Evolutionary conservation across 1,140 invertebrate species (phyloP), one percentile per base, ranked within the genome.

Genomic region (Sitobion miscanthi): DNA sequence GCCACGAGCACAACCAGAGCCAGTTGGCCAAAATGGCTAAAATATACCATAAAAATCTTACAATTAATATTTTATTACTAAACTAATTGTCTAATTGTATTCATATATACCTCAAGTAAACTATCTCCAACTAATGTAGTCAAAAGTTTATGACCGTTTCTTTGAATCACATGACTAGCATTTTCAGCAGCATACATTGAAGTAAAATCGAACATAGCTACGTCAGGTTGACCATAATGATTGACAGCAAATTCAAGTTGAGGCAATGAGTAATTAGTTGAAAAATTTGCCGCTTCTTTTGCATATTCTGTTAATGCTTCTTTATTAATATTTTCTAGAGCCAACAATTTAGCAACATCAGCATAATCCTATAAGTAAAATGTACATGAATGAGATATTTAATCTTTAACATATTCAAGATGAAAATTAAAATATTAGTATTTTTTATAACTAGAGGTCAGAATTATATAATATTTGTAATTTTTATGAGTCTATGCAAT

Each of bases 181-280:
- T 99, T 99, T 95, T 99, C 98, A 1, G 99, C 98, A 9, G 98
- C 98, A 95, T 99, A 99, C 98, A 99, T 99, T 0, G 98, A 99
- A 0, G 99, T 99, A 95, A 99, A 99, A 95, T 99, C 99, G 95
- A 99, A 99, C 97, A 99, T 99, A n/a, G 99, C 98, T 0, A 99
- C 98, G 95, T 99, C 99, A 5, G 99, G 98, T 95, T 99, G 98
- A 4, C 99, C 98, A 95, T 99, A 99, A 95, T 99, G 99, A 96
- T 99, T 99, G 0, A 99, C 97, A 3, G 99, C 99, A 96, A 99
- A 99, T 95, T 99, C 98, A 93, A 98, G 96, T 94, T 97, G 96
- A 57, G 98, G 97, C 95, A 99, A 97, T 95, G 98, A 97, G 95
- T 98, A 97, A 95, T 98, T 97, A 0, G 99, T 99, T 11, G 98